Evolutionary conservation across 2,113 vertebrate genomes (phyloP), one percentile per base, ranked within the genome.

Genomic region (Mesembrinibis cayennensis): DNA sequence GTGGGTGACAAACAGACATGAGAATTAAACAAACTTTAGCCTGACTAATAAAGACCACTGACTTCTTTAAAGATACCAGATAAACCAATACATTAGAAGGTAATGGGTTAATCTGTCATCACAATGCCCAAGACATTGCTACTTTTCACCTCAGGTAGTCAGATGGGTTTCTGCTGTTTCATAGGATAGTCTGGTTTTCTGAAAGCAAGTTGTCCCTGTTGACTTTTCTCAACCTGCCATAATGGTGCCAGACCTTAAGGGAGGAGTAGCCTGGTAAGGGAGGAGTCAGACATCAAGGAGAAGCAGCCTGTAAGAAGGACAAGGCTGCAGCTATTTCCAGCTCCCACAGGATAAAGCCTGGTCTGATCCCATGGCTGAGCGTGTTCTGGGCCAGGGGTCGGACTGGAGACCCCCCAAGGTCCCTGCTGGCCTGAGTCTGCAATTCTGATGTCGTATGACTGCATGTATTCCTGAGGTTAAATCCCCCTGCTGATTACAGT

Each of bases 301-400:
- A 62, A 79, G 47, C 6, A 59, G 25, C 58, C 30, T n/a, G 8
- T 25, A 50, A 58, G 25, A 55, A 42, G 9, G 22, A 32, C 27
- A 27, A 52, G 26, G 18, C 12, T 65, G 32, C 32, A 50, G 34
- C 16, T 42, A 16, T 66, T 52, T 26, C 52, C 32, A 59, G 26
- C 26, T 52, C 6, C 50, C 18, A 73, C 14, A 42, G 18, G 16
- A 19, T 21, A 47, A 72, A 56, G 19, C 14, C 15, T 55, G 23
- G 5, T 56, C 16, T 15, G 22, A 52, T 20, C 6, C 21, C 7
- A 27, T 8, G 11, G 30, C 14, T 73, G 44, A 66, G 29, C 27
- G 15, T 61, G 10, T 58, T 59, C 26, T 58, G 27, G 13, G 13
- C 10, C 1, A 2, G 11, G 8, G 34, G 7, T 23, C 2, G 1